Percentiles rank a stretch among this genome's conserved stretches.
phyloP scores from a whole-genome alignment of 2,888 invertebrate genomes.

The Exocentrus adspersus region DNA sequence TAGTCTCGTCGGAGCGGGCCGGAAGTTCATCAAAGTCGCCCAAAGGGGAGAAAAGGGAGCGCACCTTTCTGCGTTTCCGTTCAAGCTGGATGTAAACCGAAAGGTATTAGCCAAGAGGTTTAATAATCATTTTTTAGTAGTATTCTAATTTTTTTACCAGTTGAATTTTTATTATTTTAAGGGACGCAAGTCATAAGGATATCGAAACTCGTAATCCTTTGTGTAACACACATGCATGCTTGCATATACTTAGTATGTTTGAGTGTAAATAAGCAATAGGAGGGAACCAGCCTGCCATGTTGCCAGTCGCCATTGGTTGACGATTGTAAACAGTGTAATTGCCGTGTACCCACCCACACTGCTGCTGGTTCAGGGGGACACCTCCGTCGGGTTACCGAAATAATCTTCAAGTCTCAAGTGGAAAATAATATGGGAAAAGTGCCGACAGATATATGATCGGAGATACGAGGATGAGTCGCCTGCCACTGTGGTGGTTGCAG shows the following conservation, averaged over 20 bases:
- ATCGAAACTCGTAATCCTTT: not conserved
- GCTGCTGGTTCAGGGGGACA: slow-evolving; percentile 20
- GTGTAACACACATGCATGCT: slow-evolving; percentile 13
- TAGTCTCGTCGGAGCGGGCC: slow-evolving; percentile 31
- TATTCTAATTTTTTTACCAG: too few species aligned
- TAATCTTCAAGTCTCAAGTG: too few species aligned
- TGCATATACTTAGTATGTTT: slow-evolving; percentile 14
- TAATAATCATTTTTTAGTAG: too few species aligned
- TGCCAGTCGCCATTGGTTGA: slow-evolving; percentile 52
- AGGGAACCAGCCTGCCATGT: slow-evolving; percentile 53
- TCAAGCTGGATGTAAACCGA: not conserved
- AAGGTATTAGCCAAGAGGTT: not conserved
- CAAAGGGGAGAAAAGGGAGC: slow-evolving; percentile 6
- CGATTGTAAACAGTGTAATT: slow-evolving; percentile 52
- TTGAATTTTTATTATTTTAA: too few species aligned
- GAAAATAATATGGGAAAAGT: too few species aligned
- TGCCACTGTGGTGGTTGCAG: too few species aligned
- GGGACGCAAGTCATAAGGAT: too few species aligned
- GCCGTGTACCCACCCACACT: slow-evolving; percentile 52
- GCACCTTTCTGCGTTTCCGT: slow-evolving; percentile 33
- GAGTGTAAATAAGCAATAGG: slow-evolving; percentile 46
- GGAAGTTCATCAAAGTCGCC: slow-evolving; percentile 42
- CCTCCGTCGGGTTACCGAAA: slow-evolving; percentile 2
- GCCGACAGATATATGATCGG: too few species aligned
- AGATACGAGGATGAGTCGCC: too few species aligned